Percentiles rank a stretch among this genome's conserved stretches.
These are phyloP conservation scores for Chrysolina americana DNA, from an alignment of 2,888 invertebrate genomes.

Conservation along the genomic window DNA sequence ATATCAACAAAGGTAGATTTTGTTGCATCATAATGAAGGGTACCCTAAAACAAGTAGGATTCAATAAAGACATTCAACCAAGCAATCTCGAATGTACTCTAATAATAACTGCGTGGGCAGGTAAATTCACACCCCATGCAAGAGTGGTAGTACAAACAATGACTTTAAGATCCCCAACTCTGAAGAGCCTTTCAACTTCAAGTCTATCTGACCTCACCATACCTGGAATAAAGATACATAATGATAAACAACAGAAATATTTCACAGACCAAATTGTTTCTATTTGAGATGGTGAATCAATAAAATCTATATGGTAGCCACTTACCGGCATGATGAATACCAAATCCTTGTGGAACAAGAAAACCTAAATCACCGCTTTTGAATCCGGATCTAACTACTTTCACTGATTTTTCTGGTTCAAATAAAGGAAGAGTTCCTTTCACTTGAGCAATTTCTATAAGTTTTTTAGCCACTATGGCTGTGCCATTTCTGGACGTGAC, in stretches of 20 bases:
- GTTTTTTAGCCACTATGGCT: constrained; percentile 85
- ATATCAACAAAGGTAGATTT: constrained; percentile 95
- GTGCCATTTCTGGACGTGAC: constrained; percentile 99
- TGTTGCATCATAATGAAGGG: constrained; percentile 97
- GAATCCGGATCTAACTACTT: constrained; percentile 81
- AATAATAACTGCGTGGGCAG: constrained; percentile 97
- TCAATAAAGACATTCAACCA: background rate
- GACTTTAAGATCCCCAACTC: constrained; percentile 88
- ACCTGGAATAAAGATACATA: constrained; percentile 68
- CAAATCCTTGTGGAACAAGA: constrained; percentile 89
- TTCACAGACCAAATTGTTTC: background rate
- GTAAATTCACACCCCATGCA: constrained; percentile 99
- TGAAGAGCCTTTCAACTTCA: constrained; percentile 85
- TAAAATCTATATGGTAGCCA: background rate
- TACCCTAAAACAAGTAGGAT: constrained; percentile 77
- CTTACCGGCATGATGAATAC: constrained; percentile 96
- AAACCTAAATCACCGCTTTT: constrained; percentile 88
- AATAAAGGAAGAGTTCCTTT: constrained; percentile 82
- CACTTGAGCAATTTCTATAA: constrained; percentile 87
- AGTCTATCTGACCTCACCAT: constrained; percentile 70
- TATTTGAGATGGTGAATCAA: background rate
- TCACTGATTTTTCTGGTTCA: constrained; percentile 77
- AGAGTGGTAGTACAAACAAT: constrained; percentile 97
- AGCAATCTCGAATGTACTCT: constrained; percentile 73
- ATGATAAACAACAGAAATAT: background rate